Conservation (phyloP, 2,113 vertebrate species). For the Melanostigma gelatinosum region DNA sequence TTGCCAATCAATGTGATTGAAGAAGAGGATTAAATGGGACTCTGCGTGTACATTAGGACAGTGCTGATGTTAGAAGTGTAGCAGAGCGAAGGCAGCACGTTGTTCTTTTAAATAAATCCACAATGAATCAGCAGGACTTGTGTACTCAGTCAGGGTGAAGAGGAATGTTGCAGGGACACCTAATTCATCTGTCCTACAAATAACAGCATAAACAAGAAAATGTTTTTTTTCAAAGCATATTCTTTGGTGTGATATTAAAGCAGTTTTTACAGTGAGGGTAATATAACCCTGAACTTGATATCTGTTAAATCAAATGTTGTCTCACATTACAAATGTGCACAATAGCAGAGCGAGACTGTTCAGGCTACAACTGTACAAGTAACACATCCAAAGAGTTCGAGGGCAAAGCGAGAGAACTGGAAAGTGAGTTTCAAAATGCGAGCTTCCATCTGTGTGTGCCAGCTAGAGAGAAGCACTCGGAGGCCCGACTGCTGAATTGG, state of each 20-base stretch:
- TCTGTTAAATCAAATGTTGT: conserved; percentile 28
- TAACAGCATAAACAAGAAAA: conserved; percentile 6
- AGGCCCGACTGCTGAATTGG: conserved; percentile 27
- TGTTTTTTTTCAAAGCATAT: conserved; percentile 11
- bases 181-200: conserved; percentile 17
- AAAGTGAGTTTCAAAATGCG: conserved; percentile 41
- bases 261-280: conserved; percentile 1
- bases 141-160: background rate
- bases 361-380: background rate
- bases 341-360: conserved; percentile 23
- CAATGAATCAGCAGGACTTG: conserved; percentile 2
- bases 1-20: conserved; percentile 29
- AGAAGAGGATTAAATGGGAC: conserved; percentile 34
- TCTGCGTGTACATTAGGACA: conserved; percentile 8
- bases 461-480: conserved; percentile 38
- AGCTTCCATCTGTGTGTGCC: conserved; percentile 42
- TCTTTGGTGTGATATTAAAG: conserved; percentile 37
- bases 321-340: conserved; percentile 23
- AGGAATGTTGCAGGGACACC: conserved; percentile 2
- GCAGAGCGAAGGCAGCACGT: background rate
- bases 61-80: conserved; percentile 4
- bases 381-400: conserved; percentile 21
- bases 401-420: conserved; percentile 43
- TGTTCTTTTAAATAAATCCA: conserved; percentile 12
- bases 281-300: conserved; percentile 20